Evolutionary conservation across 2,888 invertebrate species (phyloP).

Genomic region (Cyaniris semiargus): DNA sequence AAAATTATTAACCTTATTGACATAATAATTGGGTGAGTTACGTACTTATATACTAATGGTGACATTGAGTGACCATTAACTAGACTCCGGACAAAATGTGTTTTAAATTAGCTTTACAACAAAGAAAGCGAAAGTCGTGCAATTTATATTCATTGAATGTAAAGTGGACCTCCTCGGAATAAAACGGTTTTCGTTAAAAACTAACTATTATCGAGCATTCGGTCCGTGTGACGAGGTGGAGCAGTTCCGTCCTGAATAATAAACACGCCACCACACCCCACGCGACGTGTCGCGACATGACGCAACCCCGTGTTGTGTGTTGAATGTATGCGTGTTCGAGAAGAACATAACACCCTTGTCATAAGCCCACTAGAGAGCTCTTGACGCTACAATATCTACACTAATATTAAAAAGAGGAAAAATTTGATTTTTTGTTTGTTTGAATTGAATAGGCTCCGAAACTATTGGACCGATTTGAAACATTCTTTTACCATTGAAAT

Average conservation of each 20-base stretch:
- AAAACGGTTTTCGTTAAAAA: slow-evolving; percentile 14
- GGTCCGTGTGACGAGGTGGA: slow-evolving; percentile 20
- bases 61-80: slow-evolving; percentile 18
- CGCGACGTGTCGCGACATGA: background rate
- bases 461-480: no score
- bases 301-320: background rate
- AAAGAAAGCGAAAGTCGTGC: slow-evolving; percentile 4
- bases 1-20: no score
- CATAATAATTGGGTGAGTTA: background rate
- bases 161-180: slow-evolving; percentile 13
- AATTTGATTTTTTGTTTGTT: no score
- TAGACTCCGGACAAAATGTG: background rate
- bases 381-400: background rate
- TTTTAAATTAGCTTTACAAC: slow-evolving; percentile 14
- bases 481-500: no score
- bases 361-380: background rate
- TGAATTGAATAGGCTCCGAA: no score
- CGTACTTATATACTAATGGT: background rate
- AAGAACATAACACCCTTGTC: background rate
- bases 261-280: slow-evolving; percentile 13
- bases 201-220: slow-evolving; percentile 26
- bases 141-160: slow-evolving; percentile 22
- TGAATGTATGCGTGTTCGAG: background rate
- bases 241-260: slow-evolving; percentile 26
- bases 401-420: no score